Evolutionary conservation across 2,797 vertebrate species (phyloP), one percentile per base, ranked within the genome.

Genomic region (Nasua narica): DNA sequence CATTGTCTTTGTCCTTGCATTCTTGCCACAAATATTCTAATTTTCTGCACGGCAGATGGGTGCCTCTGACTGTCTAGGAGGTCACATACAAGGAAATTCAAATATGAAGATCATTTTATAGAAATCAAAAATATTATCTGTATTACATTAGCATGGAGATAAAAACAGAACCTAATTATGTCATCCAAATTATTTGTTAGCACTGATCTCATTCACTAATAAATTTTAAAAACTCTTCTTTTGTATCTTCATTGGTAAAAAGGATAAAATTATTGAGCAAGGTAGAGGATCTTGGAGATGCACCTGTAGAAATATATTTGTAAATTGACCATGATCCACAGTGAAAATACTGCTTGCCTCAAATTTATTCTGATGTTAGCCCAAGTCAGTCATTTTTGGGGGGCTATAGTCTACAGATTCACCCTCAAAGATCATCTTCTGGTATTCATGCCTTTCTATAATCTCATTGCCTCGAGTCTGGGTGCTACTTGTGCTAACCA

Each of bases 111-210:
- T 87, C 10, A 82, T 40, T 54, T 92, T 46, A 7, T 56, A n/a
- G 37, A 54, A 35, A 43, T 95, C 37, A 94, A 89, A 96, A 88
- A 27, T 70, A 50, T 35, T 48, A 52, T 43, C 56, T 43, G n/a
- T 27, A 46, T 91, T 74, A 81, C 19, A 93, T 62, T 72, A 95
- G 3, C 54, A 85, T 5, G 40, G 37, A 94, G 87, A 74, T 88
- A 62, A 95, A 83, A 90, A 37, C 74, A 21, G 56, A 70, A 69
- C 5, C 14, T 92, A 83, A 81, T 60, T 93, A 5, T 76, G 15
- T 74, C 82, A 90, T 65, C 48, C n/a, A 78, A 60, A 77, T 78
- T 60, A 86, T 54, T 85, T 97, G 60, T 78, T 94, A 76, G 91
- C 37, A 52, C 23, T 95, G 65, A 87, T 84, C 25, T 72, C 54